phyloP scores from a whole-genome alignment of 2,113 vertebrate species.

The Microcebus tavaratra region DNA sequence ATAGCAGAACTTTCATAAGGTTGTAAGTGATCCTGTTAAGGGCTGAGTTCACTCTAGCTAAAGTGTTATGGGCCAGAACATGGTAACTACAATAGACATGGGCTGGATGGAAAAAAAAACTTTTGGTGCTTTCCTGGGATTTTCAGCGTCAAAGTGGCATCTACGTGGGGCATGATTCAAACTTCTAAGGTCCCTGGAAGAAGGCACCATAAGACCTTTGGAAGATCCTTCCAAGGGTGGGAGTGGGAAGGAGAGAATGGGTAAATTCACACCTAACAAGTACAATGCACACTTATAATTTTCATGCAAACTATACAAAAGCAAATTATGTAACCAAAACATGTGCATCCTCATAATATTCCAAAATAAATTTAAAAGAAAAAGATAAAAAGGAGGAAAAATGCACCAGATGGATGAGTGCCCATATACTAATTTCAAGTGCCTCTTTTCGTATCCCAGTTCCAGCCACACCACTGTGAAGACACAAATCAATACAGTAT shows the following conservation, averaged over 20 bases:
- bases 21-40: neutral
- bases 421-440: slow-evolving; percentile 68
- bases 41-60: neutral
- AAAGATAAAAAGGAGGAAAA: slow-evolving; percentile 61
- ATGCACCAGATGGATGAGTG: slow-evolving; percentile 4
- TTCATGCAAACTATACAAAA: no score
- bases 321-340: no score
- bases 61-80: neutral
- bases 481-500: slow-evolving; percentile 69
- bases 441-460: slow-evolving; percentile 38
- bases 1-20: neutral
- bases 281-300: no score
- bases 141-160: neutral
- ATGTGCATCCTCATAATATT: no score
- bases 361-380: neutral
- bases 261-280: no score
- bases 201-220: neutral
- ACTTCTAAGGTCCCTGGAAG: neutral
- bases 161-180: neutral
- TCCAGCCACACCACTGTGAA: slow-evolving; percentile 59
- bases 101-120: neutral
- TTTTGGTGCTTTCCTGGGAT: neutral
- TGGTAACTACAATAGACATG: neutral
- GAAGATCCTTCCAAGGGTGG: neutral
- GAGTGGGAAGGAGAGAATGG: no score